phyloP scores from a whole-genome alignment of 2,888 invertebrate genomes.

The Apamea sordens region DNA sequence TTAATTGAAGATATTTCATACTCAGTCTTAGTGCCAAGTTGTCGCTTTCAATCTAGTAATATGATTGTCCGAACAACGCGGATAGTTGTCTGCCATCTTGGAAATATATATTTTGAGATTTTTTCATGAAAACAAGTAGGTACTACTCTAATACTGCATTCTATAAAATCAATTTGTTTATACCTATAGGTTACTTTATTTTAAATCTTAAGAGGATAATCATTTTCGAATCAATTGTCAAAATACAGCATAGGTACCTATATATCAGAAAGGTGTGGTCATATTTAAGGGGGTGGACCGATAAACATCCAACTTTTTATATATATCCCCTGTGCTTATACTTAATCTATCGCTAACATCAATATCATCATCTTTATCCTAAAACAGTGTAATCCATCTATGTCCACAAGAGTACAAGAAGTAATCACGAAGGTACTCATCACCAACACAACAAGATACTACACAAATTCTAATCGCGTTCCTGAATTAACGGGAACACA shows the following conservation, averaged over 20 bases:
- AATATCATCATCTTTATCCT: not conserved
- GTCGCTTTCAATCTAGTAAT: conserved; percentile 60
- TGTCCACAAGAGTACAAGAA: conserved; percentile 6
- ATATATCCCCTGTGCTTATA: not conserved
- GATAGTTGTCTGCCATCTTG: conserved; percentile 44
- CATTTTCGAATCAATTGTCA: not conserved
- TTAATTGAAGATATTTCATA: conserved; percentile 54
- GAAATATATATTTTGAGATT: conserved; percentile 41
- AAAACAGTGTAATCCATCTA: not conserved
- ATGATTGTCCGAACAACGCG: conserved; percentile 51
- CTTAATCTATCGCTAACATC: not conserved
- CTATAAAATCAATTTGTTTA: not conserved
- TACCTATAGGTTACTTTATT: not conserved
- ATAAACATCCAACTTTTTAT: not conserved
- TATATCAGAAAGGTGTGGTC: not conserved
- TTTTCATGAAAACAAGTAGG: not conserved
- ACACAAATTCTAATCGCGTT: conserved; percentile 71
- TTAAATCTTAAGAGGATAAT: not conserved
- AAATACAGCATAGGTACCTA: not conserved
- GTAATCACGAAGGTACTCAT: conserved; percentile 45
- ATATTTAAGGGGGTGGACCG: not conserved
- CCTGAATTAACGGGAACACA: conserved; percentile 82
- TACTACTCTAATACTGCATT: not conserved
- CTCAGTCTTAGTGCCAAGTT: conserved; percentile 54
- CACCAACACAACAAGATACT: conserved; percentile 76